phyloP scores from a whole-genome alignment of 1,140 invertebrate species.

The Aphaenogaster rudis region DNA sequence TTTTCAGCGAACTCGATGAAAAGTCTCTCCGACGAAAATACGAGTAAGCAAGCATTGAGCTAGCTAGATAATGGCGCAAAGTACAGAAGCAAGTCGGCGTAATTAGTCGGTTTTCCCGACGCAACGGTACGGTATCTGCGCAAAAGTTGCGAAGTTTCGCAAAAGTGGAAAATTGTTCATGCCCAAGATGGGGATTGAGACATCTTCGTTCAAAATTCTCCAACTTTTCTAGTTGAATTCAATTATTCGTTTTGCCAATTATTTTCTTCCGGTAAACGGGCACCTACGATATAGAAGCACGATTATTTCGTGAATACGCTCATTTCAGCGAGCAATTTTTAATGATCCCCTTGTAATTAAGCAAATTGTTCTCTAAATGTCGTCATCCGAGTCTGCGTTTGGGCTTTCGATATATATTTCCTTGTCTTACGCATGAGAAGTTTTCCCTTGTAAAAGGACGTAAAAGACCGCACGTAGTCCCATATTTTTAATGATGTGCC shows the following conservation, averaged over 20 bases:
- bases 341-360: slow-evolving; percentile 70
- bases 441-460: not conserved
- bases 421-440: not conserved
- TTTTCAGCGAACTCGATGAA: slow-evolving; percentile 40
- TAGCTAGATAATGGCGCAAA: not conserved
- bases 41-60: not conserved
- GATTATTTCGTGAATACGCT: slow-evolving; percentile 38
- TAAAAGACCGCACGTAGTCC: not conserved
- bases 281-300: slow-evolving; percentile 5
- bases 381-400: not conserved
- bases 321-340: slow-evolving; percentile 65
- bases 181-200: not conserved
- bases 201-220: slow-evolving; percentile 30
- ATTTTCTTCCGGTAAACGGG: slow-evolving; percentile 69
- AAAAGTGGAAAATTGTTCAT: slow-evolving; percentile 29
- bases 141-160: not conserved
- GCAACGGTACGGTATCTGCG: not conserved
- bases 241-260: slow-evolving; percentile 72
- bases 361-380: not conserved
- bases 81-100: not conserved
- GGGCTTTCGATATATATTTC: not conserved
- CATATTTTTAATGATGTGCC: slow-evolving; percentile 30
- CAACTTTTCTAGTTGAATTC: slow-evolving; percentile 49
- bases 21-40: slow-evolving; percentile 40
- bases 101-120: slow-evolving; percentile 26